phyloP scores from a whole-genome alignment of 2,113 vertebrate species.

The Solea solea region DNA sequence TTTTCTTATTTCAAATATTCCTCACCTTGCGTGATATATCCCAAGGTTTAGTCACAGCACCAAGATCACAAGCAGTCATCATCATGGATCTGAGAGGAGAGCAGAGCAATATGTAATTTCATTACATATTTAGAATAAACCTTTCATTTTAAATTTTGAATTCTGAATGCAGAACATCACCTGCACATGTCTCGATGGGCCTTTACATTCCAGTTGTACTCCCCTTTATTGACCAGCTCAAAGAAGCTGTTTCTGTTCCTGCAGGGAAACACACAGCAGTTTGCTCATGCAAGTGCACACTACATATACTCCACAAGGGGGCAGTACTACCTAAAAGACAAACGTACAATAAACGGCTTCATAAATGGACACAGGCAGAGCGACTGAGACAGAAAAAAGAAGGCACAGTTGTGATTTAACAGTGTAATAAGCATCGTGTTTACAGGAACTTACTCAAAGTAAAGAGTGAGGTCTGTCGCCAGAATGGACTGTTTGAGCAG shows the following conservation, averaged over 20 bases:
- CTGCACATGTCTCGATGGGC: conserved; percentile 94
- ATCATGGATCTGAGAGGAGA: conserved; percentile 92
- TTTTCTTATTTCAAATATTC: background rate
- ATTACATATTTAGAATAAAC: background rate
- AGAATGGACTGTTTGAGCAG: conserved; percentile 98
- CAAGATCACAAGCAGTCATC: conserved; percentile 99
- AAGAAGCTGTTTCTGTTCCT: conserved; percentile 96
- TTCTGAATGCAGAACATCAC: conserved; percentile 65
- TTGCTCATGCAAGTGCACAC: conserved; percentile 24
- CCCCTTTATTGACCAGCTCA: conserved; percentile 93
- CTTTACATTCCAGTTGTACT: conserved; percentile 95
- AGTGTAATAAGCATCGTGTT: conserved; percentile 24
- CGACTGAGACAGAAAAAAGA: background rate
- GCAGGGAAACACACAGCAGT: conserved; percentile 44
- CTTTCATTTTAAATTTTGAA: background rate
- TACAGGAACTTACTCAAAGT: conserved; percentile 93
- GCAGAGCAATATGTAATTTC: background rate
- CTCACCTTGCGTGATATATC: conserved; percentile 99
- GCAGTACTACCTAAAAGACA: conserved; percentile 61
- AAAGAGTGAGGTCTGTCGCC: conserved; percentile 97
- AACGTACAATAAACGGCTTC: background rate
- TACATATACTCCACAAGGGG: conserved; percentile 67
- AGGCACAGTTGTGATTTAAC: conserved; percentile 1
- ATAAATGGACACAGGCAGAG: background rate
- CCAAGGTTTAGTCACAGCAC: conserved; percentile 99